Evolutionary conservation across 2,888 invertebrate species (phyloP), one percentile per base, ranked within the genome.

Genomic region (Cremastinae sp.): DNA sequence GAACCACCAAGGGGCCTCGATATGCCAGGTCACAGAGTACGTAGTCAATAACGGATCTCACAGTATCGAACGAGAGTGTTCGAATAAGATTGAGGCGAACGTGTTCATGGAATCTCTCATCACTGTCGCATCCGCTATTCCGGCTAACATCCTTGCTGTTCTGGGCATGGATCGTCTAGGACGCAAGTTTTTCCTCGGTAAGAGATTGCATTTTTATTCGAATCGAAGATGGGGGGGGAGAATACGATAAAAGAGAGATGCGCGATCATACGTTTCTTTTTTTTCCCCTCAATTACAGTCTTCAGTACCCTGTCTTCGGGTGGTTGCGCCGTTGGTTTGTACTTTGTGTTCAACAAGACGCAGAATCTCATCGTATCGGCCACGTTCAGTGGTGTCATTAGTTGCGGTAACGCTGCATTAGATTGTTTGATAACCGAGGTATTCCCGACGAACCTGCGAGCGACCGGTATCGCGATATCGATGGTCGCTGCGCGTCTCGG

Each of bases 371-470:
- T 95, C 68, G 96, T 96, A 53, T 95, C 96, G 84, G 96, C 96
- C 71, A 92, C 96, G 84, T 96, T 96, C 91, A 96, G 96, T 87
- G 95, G 96, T 61, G 96, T 96, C 72, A 96, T 96, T 82, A 96
- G 96, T 70, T 96, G 96, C 89, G 96, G 96, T 79, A 96, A 96
- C 90, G 96, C 96, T 64, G 96, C 97, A 2, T 92, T 97, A 78
- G 97, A 97, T 91, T 97, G 97, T 88, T 93, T 98, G 82, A 96
- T 96, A 86, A 96, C 96, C 20, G 98, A 98, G 91, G 95, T 97
- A 77, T 97, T 97, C 90, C 97, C 97, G 38, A 97, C 97, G 47
- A 94, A 96, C 90, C 92, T 97, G 86, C 93, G 96, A 84, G 97
- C 97, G 58, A 97, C 97, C 51, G 97, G 97, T 79, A 96, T 97